Evolutionary conservation across 1,140 invertebrate species (phyloP).

Genomic region (honey bee (Apis mellifera)): Amel_HAv3.1 CM009941.2:10360501-10361000

Average conservation of each 20-base stretch:
- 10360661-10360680: too few relatives aligned
- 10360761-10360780: neutral
- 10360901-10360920: neutral
- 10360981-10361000: too few relatives aligned
- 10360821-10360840: neutral
- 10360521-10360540: too few relatives aligned
- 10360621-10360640: too few relatives aligned
- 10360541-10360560: too few relatives aligned
- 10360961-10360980: constrained; percentile 35
- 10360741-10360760: neutral
- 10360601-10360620: too few relatives aligned
- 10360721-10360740: neutral
- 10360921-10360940: constrained; percentile 4
- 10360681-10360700: too few relatives aligned
- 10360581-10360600: too few relatives aligned
- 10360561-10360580: too few relatives aligned
- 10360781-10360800: neutral
- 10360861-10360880: constrained; percentile 35
- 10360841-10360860: constrained; percentile 1
- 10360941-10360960: constrained; percentile 46
- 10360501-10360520: too few relatives aligned
- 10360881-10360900: constrained; percentile 48
- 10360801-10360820: neutral
- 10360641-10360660: too few relatives aligned
- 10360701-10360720: neutral